Percentiles rank a stretch among this genome's conserved stretches.
Evolutionary conservation across 2,797 vertebrate genomes (phyloP).

Genomic region (Micropoecilia bifurca): DNA sequence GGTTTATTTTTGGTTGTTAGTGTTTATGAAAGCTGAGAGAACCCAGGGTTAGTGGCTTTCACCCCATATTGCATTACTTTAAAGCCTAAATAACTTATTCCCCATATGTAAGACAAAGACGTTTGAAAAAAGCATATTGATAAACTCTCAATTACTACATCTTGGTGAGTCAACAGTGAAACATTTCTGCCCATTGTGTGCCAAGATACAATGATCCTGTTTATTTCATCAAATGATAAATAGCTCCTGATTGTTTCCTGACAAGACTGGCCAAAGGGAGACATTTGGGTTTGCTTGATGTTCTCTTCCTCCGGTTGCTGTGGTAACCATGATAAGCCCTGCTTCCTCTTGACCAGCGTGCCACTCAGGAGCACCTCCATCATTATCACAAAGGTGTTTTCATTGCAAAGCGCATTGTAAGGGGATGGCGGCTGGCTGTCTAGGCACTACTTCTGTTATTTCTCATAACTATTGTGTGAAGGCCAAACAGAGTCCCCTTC

Average conservation of each 20-base stretch:
- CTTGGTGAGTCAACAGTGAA: conserved; percentile 20
- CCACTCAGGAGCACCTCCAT: conserved; percentile 57
- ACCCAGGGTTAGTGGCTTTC: neutral
- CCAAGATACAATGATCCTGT: neutral
- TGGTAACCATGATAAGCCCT: conserved; percentile 31
- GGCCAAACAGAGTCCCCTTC: conserved; percentile 4
- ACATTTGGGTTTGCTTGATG: conserved; percentile 48
- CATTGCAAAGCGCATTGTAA: conserved; percentile 32
- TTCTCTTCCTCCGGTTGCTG: conserved; percentile 45
- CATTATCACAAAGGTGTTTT: conserved; percentile 60
- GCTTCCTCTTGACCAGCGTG: conserved; percentile 64
- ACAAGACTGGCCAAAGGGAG: conserved; percentile 43
- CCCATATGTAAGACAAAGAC: neutral
- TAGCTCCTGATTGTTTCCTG: conserved; percentile 57
- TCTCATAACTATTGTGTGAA: neutral
- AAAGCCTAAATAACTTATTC: conserved; percentile 12
- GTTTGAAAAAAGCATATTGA: conserved; percentile 29
- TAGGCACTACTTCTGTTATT: conserved; percentile 14
- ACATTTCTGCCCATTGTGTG: conserved; percentile 5
- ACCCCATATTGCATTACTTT: conserved; percentile 7
- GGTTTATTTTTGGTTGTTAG: neutral
- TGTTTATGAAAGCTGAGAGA: conserved; percentile 34
- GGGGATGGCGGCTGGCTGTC: conserved; percentile 17
- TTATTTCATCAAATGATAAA: conserved; percentile 32
- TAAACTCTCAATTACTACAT: conserved; percentile 55